Evolutionary conservation across 2,797 vertebrate species (phyloP).

Genomic region (Sebastes itinus): DNA sequence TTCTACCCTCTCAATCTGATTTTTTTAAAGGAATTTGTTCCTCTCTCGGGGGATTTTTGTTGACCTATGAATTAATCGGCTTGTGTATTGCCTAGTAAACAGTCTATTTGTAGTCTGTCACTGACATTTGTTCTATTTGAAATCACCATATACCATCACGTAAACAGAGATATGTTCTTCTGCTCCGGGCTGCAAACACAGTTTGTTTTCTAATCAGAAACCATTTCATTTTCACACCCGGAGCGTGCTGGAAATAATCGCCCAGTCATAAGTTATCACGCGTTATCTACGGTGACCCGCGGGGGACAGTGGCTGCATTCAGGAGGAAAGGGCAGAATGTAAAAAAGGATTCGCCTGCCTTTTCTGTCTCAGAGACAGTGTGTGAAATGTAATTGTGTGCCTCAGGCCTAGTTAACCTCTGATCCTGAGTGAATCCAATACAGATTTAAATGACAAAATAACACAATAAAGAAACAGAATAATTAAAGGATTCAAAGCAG

Average conservation of each 20-base stretch:
- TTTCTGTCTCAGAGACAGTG: background rate
- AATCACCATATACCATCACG: slow-evolving; percentile 24
- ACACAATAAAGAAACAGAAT: background rate
- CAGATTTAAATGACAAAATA: slow-evolving; percentile 5
- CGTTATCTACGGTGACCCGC: slow-evolving; percentile 45
- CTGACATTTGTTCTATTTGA: slow-evolving; percentile 43
- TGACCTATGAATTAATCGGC: slow-evolving; percentile 40
- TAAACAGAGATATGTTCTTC: slow-evolving; percentile 6
- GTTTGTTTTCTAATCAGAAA: slow-evolving; percentile 44
- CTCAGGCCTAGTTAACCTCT: slow-evolving; percentile 12
- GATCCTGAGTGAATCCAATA: background rate
- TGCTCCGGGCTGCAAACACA: background rate
- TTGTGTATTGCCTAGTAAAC: slow-evolving; percentile 9
- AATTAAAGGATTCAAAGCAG: slow-evolving; percentile 12
- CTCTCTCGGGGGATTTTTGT: background rate
- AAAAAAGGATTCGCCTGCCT: background rate
- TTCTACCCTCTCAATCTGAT: slow-evolving; percentile 4
- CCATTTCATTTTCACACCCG: slow-evolving; percentile 40
- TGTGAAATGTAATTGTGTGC: slow-evolving; percentile 9
- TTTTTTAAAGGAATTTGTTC: background rate
- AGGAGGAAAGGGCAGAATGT: slow-evolving; percentile 40
- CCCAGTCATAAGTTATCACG: slow-evolving; percentile 37
- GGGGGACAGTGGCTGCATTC: slow-evolving; percentile 40
- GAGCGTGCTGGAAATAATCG: slow-evolving; percentile 28
- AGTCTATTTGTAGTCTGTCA: slow-evolving; percentile 9